Conservation (phyloP, 2,113 vertebrate genomes). For the Cebus imitator region DNA sequence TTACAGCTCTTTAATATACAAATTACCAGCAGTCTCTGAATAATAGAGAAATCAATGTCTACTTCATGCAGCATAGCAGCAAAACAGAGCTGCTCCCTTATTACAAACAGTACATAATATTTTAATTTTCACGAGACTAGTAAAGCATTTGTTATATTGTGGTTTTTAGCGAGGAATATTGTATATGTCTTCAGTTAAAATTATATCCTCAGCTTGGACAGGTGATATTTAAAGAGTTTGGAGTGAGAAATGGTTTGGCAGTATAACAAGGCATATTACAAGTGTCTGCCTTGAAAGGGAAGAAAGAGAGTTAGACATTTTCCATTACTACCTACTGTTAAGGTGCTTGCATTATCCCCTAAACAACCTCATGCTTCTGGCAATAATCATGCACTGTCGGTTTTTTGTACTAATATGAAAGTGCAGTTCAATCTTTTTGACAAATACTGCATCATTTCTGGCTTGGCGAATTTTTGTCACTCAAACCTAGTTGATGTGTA, state of each 20-base stretch:
- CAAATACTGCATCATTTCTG: constrained; percentile 76
- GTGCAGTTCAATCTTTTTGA: constrained; percentile 82
- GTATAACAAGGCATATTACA: constrained; percentile 77
- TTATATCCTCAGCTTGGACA: constrained; percentile 75
- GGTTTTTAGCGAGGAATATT: constrained; percentile 70
- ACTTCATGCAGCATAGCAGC: background rate
- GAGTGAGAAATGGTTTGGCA: constrained; percentile 81
- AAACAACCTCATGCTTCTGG: constrained; percentile 76
- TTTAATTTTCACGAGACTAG: constrained; percentile 72
- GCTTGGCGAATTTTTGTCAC: constrained; percentile 75
- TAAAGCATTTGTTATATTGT: constrained; percentile 44
- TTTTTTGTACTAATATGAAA: constrained; percentile 80
- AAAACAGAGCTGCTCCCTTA: background rate
- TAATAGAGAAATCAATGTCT: background rate
- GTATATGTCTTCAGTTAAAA: constrained; percentile 71
- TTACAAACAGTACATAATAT: constrained; percentile 25
- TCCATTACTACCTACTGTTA: constrained; percentile 77
- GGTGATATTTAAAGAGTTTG: constrained; percentile 81
- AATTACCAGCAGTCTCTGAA: background rate
- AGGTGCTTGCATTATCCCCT: constrained; percentile 72
- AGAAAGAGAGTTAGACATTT: constrained; percentile 79
- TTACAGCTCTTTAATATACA: background rate
- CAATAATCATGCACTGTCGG: constrained; percentile 75
- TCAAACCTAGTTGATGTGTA: constrained; percentile 66
- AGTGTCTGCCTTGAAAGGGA: constrained; percentile 75